Evolutionary conservation across 1,140 invertebrate genomes (phyloP).

Genomic region (Reticulitermes speratus): DNA sequence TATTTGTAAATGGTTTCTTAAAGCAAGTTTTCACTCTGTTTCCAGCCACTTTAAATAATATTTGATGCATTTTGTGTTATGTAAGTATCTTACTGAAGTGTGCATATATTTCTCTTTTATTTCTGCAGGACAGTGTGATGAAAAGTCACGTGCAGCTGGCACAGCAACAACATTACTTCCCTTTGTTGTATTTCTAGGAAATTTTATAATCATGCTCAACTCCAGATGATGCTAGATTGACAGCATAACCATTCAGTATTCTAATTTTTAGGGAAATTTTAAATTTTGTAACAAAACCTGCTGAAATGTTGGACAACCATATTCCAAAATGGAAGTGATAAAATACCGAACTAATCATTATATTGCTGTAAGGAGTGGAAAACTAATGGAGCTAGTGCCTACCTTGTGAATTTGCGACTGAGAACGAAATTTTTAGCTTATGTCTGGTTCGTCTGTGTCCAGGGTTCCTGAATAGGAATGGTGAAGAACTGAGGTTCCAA

Average conservation of each 20-base stretch:
- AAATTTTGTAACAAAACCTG: constrained; percentile 9
- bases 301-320: background rate
- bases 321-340: constrained; percentile 13
- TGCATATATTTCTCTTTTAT: background rate
- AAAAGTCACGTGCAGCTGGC: background rate
- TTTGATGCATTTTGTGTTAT: too few relatives aligned
- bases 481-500: background rate
- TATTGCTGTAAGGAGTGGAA: background rate
- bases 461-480: background rate
- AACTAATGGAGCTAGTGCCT: constrained; percentile 6
- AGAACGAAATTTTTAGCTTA: constrained; percentile 2
- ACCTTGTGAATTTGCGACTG: constrained; percentile 14
- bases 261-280: constrained; percentile 20
- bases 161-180: background rate
- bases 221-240: constrained; percentile 15
- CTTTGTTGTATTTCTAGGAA: background rate
- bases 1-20: too few relatives aligned
- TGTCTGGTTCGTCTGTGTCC: background rate
- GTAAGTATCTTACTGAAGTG: too few relatives aligned
- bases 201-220: background rate
- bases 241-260: constrained; percentile 7
- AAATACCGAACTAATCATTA: background rate
- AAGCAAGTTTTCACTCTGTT: too few relatives aligned
- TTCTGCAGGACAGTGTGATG: background rate
- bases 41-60: too few relatives aligned